Evolutionary conservation across 2,797 vertebrate genomes (phyloP), one percentile per base, ranked within the genome.

Genomic region (Labroides dimidiatus): DNA sequence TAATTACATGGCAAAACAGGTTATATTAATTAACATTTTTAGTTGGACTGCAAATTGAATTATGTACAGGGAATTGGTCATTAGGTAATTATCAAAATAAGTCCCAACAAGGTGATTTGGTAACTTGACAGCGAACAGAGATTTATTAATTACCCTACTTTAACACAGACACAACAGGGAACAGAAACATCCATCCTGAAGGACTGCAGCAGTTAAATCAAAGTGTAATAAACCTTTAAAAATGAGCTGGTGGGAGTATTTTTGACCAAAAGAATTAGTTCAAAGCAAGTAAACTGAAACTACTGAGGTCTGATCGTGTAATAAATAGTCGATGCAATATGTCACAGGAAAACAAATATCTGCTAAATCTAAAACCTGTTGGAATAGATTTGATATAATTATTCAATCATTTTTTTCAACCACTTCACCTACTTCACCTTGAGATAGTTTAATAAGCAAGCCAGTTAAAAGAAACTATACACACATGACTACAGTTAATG

Each of bases 341-440:
- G 24, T 33, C 30, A 33, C 7, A 4, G 7, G 30, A 33, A 33
- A 33, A 33, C 30, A 33, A 27, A 27, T 27, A 6, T 27, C 24
- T 3, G 30, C 8, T 33, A 8, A 33, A 33, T 33, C 30, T 33
- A 33, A 33, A 1, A 33, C 4, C 30, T 33, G 30, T 5, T 8
- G 1, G 30, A 33, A 9, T 33, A 7, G 30, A 7, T 33, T 33
- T 5, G 30, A 7, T 4, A 4, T 13, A 27, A 27, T 53, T 85
- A 67, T 75, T 84, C 82, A 75, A 87, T 84, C 80, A 84, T 62
- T 59, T 70, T 61, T 52, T 57, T 48, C 69, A 69, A 53, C 1
- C 65, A 71, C 69, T 75, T 67, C 3, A 72, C 59, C 6, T 1
- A 13, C 20, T 48, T 48, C 21, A 44, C 64, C 59, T 60, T 66